Base-by-base conservation (phyloP, 2,888 invertebrate species). In the Idaea biselata region DNA sequence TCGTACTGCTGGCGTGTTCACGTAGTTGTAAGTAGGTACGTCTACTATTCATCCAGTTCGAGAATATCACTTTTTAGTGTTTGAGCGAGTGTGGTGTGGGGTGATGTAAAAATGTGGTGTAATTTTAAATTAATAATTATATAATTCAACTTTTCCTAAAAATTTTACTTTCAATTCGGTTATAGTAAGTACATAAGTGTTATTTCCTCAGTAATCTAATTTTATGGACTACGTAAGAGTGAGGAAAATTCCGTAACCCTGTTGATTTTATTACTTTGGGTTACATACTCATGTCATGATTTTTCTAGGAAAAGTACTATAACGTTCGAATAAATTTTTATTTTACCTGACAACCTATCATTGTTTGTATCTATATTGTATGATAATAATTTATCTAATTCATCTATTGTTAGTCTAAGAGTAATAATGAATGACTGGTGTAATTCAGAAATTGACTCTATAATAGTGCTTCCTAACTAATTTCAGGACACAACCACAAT, bases 81-180 rank as follows among this genome's bases (percentile, higher is more conserved):
- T 3, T 59, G 54, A 56, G 25, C 56, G 17, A 60, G 58, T 60
- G 58, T 32, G 56, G 55, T 53, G 71, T 73, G 67, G 74, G 72
- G 71, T 63, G 60, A 25, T 58, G 18, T 25, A 25, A 59, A 65
- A 70, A 68, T 68, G 80, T 88, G 85, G 84, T 85, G 86, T 83
- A 89, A 89, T 86, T 77, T 75, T 73, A 69, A 74, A 75, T 70
- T 66, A 68, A 69, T 71, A 78, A 83, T 87, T 88, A 88, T 80
- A 85, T 86, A 87, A 87, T 82, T 81, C 74, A 16, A 55, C 8
- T 6, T 55, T 17, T 16, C 16, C 55, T 55, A 6, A 8, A 14
- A 44, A 44, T 8, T 44, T 44, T 8, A 44, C 44, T 44, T 14
- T 11, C 11, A 3, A 11, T 8, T 8, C 44, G 8, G 3, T 44